Evolutionary conservation across 2,888 invertebrate genomes (phyloP), one percentile per base, ranked within the genome.

Genomic region (Isotomurus palustris): DNA sequence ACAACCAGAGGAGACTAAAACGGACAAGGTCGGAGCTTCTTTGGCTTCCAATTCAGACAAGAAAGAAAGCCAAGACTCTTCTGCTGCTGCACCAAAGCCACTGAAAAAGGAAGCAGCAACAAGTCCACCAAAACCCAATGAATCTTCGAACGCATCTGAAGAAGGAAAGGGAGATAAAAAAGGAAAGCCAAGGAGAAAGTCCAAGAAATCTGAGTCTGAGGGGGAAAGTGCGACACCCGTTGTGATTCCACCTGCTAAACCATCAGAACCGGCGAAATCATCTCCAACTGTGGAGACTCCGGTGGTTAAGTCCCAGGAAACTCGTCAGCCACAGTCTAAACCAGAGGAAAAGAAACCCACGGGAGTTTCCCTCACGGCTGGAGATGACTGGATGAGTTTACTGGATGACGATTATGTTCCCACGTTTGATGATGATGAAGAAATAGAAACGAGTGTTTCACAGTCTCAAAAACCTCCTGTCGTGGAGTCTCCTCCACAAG

Each of bases 171-270:
- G 32, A 10, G 32, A 10, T 8, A 32, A 32, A 32, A 14, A 14
- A 8, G 32, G 32, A 10, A 32, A 32, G 8, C 8, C 8, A 8
- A 32, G 14, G 32, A 32, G 32, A 64, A 76, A 75, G 62, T 73
- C 73, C 53, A 76, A 74, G 53, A 76, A 50, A 24, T 45, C 45
- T 27, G 51, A 55, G 40, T 44, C 28, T 35, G 51, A 51, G n/a
- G n/a, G n/a, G n/a, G n/a, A 6, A n/a, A 40, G 8, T 10, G 17
- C 40, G 17, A 6, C 32, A 10, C 10, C 32, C 12, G 32, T 12
- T 10, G 32, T 10, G 8, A 12, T 32, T 12, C 32, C 32, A 8
- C 32, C 12, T 32, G 32, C 32, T n/a, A n/a, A n/a, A 32, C 8
- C 12, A 10, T 32, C 32, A 8, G 32, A 32, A 32, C 8, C 12